A percentile compares a stretch with the other conserved stretches of the same genome.
These are phyloP conservation scores for Halcyon chelicuti DNA, from an alignment of 2,797 vertebrate genomes.

Conservation along the genomic window DNA sequence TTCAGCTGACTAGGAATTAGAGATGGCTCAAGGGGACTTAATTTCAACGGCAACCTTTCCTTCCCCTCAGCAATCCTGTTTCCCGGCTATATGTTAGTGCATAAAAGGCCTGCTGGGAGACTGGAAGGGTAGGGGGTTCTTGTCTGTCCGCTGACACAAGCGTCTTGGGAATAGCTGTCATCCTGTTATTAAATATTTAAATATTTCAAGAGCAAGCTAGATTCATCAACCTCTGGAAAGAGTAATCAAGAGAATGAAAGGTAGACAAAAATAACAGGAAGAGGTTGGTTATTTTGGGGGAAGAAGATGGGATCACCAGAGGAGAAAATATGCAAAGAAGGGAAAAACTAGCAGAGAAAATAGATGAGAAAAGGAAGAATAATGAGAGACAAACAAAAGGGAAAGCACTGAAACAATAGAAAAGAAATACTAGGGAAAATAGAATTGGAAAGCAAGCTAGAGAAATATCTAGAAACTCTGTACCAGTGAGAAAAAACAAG, in stretches of 20 bases:
- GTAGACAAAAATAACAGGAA: slow-evolving; percentile 62
- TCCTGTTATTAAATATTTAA: slow-evolving; percentile 76
- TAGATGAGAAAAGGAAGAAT: slow-evolving; percentile 35
- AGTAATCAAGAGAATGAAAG: slow-evolving; percentile 72
- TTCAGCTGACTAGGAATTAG: slow-evolving; percentile 57
- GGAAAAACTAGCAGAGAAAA: slow-evolving; percentile 31
- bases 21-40: slow-evolving; percentile 69
- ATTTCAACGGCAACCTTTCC: slow-evolving; percentile 70
- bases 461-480: not conserved
- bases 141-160: slow-evolving; percentile 70
- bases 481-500: not conserved
- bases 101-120: slow-evolving; percentile 73
- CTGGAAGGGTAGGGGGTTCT: slow-evolving; percentile 65
- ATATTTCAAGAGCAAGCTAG: slow-evolving; percentile 73
- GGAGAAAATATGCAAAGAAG: slow-evolving; percentile 19
- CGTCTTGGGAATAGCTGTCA: slow-evolving; percentile 70
- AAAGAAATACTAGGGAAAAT: not conserved
- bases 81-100: slow-evolving; percentile 55
- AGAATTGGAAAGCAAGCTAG: not conserved
- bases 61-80: slow-evolving; percentile 65
- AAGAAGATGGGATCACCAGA: slow-evolving; percentile 2
- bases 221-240: slow-evolving; percentile 72
- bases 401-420: slow-evolving; percentile 24
- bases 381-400: slow-evolving; percentile 21
- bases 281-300: slow-evolving; percentile 24